These are phyloP conservation scores for Allygus modestus DNA, from an alignment of 2,888 invertebrate species.

Conservation along the genomic window DNA sequence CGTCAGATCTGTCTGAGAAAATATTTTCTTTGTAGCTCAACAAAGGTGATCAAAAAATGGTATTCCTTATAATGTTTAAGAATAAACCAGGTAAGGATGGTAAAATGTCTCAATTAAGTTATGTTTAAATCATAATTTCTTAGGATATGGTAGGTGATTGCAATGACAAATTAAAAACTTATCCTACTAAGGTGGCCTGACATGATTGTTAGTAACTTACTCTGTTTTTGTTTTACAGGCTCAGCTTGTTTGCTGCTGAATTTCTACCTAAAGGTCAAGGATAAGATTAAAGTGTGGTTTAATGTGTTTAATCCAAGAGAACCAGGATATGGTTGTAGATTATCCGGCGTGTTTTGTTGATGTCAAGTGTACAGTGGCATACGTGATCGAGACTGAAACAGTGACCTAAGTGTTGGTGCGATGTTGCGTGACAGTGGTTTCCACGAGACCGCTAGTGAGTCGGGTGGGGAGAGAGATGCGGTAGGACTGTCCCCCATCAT, in stretches of 20 bases:
- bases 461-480: constrained; percentile 53
- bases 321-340: constrained; percentile 35
- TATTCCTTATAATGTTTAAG: no score
- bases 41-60: no score
- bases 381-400: background rate
- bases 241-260: background rate
- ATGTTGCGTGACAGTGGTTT: constrained; percentile 69
- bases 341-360: no score
- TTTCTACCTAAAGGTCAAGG: background rate
- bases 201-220: no score
- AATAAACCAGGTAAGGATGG: no score
- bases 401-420: constrained; percentile 14
- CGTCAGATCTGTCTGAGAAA: no score
- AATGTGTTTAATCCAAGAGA: background rate
- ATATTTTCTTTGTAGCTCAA: no score
- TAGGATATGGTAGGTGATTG: no score
- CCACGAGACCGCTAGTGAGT: constrained; percentile 65
- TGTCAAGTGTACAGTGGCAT: background rate
- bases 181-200: no score
- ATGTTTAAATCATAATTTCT: no score
- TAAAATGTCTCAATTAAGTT: no score
- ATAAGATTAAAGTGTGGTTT: background rate
- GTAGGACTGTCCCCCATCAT: constrained; percentile 50
- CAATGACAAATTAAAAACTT: no score
- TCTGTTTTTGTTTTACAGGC: background rate